phyloP scores from a whole-genome alignment of 2,113 vertebrate genomes.

The Bubo bubo region DNA sequence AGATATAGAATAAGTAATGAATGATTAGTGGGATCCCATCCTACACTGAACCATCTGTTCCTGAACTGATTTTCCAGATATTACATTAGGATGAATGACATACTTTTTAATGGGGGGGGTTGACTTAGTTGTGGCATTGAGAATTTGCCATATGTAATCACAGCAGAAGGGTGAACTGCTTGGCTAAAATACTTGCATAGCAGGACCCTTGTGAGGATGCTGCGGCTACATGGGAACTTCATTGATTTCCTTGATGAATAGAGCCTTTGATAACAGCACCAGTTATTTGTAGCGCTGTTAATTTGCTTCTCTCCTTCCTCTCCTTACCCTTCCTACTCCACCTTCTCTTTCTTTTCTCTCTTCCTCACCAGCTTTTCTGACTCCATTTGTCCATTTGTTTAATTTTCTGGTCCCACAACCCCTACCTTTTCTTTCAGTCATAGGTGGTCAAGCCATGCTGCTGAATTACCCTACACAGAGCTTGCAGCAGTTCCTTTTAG shows the following conservation, averaged over 20 bases:
- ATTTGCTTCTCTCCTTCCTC: conserved; percentile 63
- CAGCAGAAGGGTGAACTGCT: conserved; percentile 51
- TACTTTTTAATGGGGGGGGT: neutral
- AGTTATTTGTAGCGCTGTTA: conserved; percentile 36
- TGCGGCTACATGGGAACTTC: neutral
- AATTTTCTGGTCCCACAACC: conserved; percentile 40
- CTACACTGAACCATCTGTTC: conserved; percentile 3
- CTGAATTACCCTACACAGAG: conserved; percentile 62
- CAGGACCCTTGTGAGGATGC: neutral
- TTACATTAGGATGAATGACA: neutral
- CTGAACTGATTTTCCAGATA: neutral
- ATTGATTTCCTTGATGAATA: neutral
- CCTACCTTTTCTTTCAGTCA: conserved; percentile 65
- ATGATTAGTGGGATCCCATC: neutral
- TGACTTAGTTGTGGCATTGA: neutral
- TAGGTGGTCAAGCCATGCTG: conserved; percentile 60
- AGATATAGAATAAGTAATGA: neutral
- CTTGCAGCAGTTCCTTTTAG: conserved; percentile 70
- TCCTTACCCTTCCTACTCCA: conserved; percentile 8
- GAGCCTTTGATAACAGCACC: conserved; percentile 13
- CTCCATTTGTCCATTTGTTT: conserved; percentile 26
- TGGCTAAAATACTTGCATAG: neutral
- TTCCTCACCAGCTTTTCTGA: neutral
- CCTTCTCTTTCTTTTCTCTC: neutral
- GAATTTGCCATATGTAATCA: neutral